phyloP scores from a whole-genome alignment of 1,140 invertebrate species.

The Caerostris darwini region DNA sequence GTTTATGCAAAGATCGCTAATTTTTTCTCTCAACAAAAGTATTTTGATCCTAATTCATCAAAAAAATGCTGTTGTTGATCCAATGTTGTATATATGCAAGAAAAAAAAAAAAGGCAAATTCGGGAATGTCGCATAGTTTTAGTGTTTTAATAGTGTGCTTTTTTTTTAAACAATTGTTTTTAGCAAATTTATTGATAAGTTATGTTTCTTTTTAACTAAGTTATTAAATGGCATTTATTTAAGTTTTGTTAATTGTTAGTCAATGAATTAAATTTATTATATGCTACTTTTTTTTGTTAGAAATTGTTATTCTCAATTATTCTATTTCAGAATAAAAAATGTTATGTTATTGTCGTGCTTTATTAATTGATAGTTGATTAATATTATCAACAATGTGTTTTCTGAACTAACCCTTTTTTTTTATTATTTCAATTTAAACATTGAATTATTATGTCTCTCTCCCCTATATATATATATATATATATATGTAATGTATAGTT shows the following conservation, averaged over 20 bases:
- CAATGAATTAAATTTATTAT: constrained; percentile 1
- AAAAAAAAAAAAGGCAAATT: neutral
- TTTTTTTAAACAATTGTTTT: neutral
- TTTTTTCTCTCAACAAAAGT: no score
- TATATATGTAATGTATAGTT: constrained; percentile 29
- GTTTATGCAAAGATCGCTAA: no score
- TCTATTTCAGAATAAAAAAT: neutral
- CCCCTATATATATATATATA: neutral
- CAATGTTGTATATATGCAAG: neutral
- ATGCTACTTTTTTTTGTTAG: neutral
- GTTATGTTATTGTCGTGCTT: neutral
- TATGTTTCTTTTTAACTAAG: neutral
- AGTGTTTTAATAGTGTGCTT: neutral
- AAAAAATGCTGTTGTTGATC: neutral
- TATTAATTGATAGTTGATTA: neutral
- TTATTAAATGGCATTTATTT: constrained; percentile 33
- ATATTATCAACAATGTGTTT: neutral
- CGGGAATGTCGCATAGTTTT: neutral
- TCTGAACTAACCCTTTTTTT: neutral
- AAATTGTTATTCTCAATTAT: neutral
- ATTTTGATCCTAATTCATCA: no score
- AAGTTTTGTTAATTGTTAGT: constrained; percentile 6
- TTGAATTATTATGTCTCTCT: constrained; percentile 1
- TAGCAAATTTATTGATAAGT: constrained; percentile 19
- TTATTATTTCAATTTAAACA: neutral